Percentiles rank a stretch among this genome's conserved stretches.
Conservation (phyloP, 2,113 vertebrate genomes). For the Pelodiscus sinensis region DNA sequence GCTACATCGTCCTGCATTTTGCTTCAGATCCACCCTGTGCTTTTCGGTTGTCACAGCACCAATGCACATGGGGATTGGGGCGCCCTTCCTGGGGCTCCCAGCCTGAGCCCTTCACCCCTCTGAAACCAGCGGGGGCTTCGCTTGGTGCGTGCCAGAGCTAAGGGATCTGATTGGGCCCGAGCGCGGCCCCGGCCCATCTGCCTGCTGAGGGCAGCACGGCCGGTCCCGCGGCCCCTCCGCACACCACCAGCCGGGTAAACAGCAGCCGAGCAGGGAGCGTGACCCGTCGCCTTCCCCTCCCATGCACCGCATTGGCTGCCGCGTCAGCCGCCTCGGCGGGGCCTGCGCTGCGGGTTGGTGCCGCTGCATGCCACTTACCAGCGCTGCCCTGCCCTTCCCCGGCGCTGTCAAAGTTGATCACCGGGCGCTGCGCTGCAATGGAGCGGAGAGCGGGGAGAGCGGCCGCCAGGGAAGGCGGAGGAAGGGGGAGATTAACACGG, state of each 20-base stretch:
- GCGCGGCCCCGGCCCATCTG: too few relatives aligned
- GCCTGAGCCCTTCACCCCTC: too few relatives aligned
- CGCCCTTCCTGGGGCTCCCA: too few relatives aligned
- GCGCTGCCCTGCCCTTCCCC: not conserved
- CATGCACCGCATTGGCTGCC: slow-evolving; percentile 12
- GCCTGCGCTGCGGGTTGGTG: not conserved
- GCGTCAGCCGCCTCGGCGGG: not conserved
- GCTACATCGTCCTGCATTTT: too few relatives aligned
- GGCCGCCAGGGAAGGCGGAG: slow-evolving; percentile 17
- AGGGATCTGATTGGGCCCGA: not conserved
- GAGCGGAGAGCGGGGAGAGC: slow-evolving; percentile 30
- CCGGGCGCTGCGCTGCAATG: slow-evolving; percentile 49
- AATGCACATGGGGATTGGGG: not conserved
- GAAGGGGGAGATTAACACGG: slow-evolving; percentile 47
- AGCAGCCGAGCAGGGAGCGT: too few relatives aligned
- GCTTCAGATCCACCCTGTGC: not conserved
- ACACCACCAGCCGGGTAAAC: not conserved
- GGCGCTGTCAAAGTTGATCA: slow-evolving; percentile 27
- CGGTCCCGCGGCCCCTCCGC: not conserved
- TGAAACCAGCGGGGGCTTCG: not conserved
- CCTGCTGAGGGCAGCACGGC: too few relatives aligned
- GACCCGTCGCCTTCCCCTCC: not conserved
- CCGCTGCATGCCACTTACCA: not conserved
- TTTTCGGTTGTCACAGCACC: not conserved
- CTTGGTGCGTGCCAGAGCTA: not conserved